Evolutionary conservation across 2,113 vertebrate species (phyloP).

Genomic region (Glaucidium brasilianum): DNA sequence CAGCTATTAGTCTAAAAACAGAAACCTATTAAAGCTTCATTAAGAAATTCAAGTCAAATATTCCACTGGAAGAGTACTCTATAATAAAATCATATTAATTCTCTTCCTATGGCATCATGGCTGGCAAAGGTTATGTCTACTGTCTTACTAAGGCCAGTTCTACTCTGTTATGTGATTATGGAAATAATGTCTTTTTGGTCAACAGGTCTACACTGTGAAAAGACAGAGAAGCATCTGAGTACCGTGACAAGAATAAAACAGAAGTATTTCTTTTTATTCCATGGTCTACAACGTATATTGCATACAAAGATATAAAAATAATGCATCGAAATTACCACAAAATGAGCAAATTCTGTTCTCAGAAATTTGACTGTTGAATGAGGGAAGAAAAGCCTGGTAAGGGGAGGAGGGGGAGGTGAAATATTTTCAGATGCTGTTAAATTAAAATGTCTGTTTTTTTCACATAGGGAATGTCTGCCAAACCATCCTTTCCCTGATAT

Average conservation of each 20-base stretch:
- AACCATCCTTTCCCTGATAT: background rate
- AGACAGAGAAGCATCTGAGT: background rate
- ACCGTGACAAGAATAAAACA: background rate
- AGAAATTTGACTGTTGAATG: background rate
- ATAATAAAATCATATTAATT: background rate
- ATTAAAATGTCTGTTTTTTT: background rate
- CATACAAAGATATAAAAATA: background rate
- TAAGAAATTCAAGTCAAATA: background rate
- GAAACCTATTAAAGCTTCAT: background rate
- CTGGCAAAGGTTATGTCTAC: background rate
- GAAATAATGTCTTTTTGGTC: background rate
- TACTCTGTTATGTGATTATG: background rate
- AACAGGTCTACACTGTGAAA: background rate
- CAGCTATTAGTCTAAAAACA: background rate
- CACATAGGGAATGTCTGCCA: background rate
- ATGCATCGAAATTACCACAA: background rate
- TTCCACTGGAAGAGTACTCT: background rate
- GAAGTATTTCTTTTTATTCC: background rate
- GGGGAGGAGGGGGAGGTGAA: background rate
- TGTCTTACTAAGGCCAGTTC: background rate
- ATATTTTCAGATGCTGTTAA: background rate
- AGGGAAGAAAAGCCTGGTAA: background rate
- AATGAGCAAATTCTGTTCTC: background rate
- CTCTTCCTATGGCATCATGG: background rate
- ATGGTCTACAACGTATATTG: background rate